phyloP scores from a whole-genome alignment of 2,888 invertebrate species.

The Dermolepida albohirtum region DNA sequence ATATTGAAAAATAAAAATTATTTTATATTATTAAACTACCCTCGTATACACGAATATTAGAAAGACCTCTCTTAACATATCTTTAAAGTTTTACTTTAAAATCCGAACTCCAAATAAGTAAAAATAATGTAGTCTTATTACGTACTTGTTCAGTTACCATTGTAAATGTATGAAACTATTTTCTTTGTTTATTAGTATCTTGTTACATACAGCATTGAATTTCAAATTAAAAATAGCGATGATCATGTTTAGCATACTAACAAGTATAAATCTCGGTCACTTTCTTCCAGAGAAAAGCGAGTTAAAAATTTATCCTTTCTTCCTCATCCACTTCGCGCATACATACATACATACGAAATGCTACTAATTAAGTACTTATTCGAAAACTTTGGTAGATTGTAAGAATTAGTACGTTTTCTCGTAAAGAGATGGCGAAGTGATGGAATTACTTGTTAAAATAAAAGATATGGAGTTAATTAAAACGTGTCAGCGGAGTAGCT shows the following conservation, averaged over 20 bases:
- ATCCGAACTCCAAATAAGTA: no score
- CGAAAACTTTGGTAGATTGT: conserved; percentile 12
- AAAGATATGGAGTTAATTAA: conserved; percentile 26
- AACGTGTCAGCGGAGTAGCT: conserved; percentile 19
- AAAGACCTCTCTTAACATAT: no score
- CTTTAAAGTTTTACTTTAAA: no score
- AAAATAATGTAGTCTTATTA: no score
- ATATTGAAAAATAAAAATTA: no score
- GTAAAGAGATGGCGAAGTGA: not conserved
- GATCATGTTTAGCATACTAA: conserved; percentile 19
- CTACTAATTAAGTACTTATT: conserved; percentile 28
- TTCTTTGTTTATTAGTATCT: no score
- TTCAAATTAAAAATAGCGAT: conserved; percentile 22
- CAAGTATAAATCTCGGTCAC: conserved; percentile 17
- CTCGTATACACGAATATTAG: no score
- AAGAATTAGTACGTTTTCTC: not conserved
- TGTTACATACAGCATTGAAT: not conserved
- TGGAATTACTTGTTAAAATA: conserved; percentile 10
- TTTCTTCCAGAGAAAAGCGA: not conserved
- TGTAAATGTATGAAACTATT: no score
- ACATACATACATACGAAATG: conserved; percentile 24
- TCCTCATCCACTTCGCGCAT: conserved; percentile 2
- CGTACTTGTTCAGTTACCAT: no score
- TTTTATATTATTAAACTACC: no score
- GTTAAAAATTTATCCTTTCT: not conserved